Evolutionary conservation across 1,140 invertebrate species (phyloP).

Genomic region (Eupeodes corollae): DNA sequence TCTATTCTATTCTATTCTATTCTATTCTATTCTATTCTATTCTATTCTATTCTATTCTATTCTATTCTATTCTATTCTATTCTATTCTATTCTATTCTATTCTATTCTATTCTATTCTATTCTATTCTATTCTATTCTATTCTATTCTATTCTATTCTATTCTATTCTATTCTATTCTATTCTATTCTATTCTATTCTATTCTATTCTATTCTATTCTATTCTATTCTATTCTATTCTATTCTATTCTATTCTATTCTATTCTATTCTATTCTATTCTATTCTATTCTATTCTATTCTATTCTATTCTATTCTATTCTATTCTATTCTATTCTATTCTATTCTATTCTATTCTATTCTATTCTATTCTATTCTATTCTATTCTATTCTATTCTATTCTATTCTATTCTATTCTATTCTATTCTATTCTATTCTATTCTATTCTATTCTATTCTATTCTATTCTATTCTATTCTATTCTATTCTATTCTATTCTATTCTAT

Average conservation of each 20-base stretch:
- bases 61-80: background rate
- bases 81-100: background rate
- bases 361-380: background rate
- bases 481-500: background rate
- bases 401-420: constrained; percentile 1
- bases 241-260: background rate
- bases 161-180: background rate
- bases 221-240: background rate
- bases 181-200: background rate
- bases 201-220: background rate
- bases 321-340: constrained; percentile 1
- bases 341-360: background rate
- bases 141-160: background rate
- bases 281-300: background rate
- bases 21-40: background rate
- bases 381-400: background rate
- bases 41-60: background rate
- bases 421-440: constrained; percentile 1
- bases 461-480: background rate
- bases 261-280: background rate
- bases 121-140: background rate
- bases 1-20: background rate
- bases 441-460: background rate
- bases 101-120: background rate
- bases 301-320: background rate